These are phyloP conservation scores for Eupithecia pulchellata DNA, from an alignment of 2,888 invertebrate species.

Conservation along the genomic window DNA sequence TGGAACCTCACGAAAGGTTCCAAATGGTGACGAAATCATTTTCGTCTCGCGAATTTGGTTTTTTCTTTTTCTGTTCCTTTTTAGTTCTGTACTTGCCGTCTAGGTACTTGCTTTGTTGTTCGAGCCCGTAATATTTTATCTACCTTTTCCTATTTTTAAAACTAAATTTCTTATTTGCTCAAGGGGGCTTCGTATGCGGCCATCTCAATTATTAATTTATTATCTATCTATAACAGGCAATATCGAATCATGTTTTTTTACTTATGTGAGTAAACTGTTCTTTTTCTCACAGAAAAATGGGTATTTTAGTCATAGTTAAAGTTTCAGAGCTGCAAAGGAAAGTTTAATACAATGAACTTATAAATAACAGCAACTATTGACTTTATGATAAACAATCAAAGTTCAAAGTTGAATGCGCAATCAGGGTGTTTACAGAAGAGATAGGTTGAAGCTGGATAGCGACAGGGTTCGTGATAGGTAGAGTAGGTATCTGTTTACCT, in stretches of 20 bases:
- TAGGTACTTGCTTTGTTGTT: background rate
- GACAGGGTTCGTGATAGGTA: slow-evolving; percentile 30
- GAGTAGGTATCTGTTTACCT: slow-evolving; percentile 2
- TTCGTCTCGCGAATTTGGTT: background rate
- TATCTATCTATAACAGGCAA: background rate
- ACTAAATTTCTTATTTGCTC: too few relatives aligned
- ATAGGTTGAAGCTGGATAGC: slow-evolving; percentile 6
- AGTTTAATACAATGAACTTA: slow-evolving; percentile 9
- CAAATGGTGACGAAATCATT: too few relatives aligned
- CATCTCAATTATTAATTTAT: background rate
- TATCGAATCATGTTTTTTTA: background rate
- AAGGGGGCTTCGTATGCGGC: too few relatives aligned
- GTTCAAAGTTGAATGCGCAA: slow-evolving; percentile 54
- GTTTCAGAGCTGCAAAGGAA: background rate
- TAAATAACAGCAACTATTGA: slow-evolving; percentile 44
- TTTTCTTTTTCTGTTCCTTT: background rate
- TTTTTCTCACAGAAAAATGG: background rate
- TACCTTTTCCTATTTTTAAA: too few relatives aligned
- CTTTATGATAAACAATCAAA: slow-evolving; percentile 55
- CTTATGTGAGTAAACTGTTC: background rate
- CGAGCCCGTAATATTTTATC: background rate
- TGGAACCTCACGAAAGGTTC: background rate
- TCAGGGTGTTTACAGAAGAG: slow-evolving; percentile 41
- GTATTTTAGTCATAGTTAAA: background rate
- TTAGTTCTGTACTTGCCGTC: background rate